These are phyloP conservation scores for Astur gentilis DNA, from an alignment of 2,113 vertebrate genomes.

Conservation along the genomic window DNA sequence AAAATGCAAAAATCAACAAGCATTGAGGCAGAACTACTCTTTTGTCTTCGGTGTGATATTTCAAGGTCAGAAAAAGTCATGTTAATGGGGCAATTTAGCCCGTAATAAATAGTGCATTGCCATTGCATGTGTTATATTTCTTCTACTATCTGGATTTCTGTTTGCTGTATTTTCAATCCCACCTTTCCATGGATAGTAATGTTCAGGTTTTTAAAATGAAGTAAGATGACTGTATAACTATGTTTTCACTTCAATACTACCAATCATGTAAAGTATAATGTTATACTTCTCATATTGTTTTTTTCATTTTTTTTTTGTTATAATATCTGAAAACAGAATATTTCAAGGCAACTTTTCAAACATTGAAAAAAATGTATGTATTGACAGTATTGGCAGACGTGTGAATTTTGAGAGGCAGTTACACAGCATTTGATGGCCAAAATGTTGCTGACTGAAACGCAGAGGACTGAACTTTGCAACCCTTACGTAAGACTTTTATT, in stretches of 20 bases:
- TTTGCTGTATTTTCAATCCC: slow-evolving; percentile 6
- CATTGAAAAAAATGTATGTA: rapidly evolving
- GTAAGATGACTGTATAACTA: neutral
- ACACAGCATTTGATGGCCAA: neutral
- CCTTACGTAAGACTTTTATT: neutral
- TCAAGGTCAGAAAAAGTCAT: slow-evolving; percentile 15
- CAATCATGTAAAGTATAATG: neutral
- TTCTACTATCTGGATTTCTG: neutral
- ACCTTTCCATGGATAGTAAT: slow-evolving; percentile 9
- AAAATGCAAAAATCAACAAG: neutral
- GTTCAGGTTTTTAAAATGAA: slow-evolving; percentile 1
- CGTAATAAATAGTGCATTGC: neutral
- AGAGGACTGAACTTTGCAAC: neutral
- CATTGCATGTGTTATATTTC: neutral
- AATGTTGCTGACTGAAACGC: neutral
- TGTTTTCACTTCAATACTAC: neutral
- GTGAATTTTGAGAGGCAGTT: neutral
- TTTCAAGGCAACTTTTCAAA: neutral
- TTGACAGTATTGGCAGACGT: neutral
- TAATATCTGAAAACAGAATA: neutral
- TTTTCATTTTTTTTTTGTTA: neutral
- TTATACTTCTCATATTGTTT: neutral
- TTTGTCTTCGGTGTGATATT: slow-evolving; percentile 9
- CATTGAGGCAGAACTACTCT: neutral
- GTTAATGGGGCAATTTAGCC: neutral